These are phyloP conservation scores for Pituophis catenifer DNA, from an alignment of 2,113 vertebrate species.

Conservation along the genomic window DNA sequence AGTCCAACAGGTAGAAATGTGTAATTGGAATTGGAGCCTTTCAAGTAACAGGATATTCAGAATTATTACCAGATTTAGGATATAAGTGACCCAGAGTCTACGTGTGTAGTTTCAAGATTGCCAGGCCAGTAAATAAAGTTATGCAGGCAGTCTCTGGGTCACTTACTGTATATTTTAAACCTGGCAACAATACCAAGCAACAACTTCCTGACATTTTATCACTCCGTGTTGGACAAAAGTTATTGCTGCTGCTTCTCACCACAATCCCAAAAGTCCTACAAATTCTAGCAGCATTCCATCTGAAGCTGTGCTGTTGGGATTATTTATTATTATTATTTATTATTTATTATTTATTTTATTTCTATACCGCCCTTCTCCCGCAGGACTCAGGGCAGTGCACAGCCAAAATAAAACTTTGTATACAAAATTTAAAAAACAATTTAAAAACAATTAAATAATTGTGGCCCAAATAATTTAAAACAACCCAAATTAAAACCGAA, in stretches of 20 bases:
- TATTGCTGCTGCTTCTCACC: not conserved
- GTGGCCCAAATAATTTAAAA: too few species aligned
- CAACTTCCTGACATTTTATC: not conserved
- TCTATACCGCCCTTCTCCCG: too few species aligned
- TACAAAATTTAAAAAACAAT: too few species aligned
- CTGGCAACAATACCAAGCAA: not conserved
- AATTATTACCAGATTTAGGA: not conserved
- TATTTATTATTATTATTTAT: too few species aligned
- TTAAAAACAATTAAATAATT: too few species aligned
- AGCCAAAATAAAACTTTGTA: too few species aligned
- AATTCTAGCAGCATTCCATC: not conserved
- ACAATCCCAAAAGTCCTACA: not conserved
- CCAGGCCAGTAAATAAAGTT: not conserved
- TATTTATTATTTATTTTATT: too few species aligned
- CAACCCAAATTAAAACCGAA: too few species aligned
- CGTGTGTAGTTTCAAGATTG: not conserved
- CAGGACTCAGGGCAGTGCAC: too few species aligned
- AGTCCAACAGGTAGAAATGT: not conserved
- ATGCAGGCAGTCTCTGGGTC: not conserved
- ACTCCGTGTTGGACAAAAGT: not conserved
- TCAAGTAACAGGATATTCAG: not conserved
- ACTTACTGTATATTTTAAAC: not conserved
- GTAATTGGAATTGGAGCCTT: not conserved
- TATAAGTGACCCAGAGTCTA: not conserved
- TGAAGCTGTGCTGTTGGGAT: not conserved